Conservation (phyloP, 2,797 vertebrate genomes). For the Eupleurogrammus muticus region DNA sequence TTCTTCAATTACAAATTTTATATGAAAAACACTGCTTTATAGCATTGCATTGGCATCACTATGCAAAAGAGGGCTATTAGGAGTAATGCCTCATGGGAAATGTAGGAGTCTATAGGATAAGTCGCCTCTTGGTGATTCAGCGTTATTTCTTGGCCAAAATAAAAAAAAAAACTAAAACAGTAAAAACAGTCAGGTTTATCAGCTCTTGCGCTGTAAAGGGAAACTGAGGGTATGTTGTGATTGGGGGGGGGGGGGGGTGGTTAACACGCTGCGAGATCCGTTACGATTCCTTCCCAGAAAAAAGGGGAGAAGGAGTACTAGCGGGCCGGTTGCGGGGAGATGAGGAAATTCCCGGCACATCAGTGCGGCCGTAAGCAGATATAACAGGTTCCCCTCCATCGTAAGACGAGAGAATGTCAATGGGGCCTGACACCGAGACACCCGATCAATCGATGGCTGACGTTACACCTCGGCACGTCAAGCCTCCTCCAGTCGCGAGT, state of each 20-base stretch:
- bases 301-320: slow-evolving; percentile 6
- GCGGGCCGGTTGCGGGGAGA: slow-evolving; percentile 21
- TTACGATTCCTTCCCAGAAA: slow-evolving; percentile 76
- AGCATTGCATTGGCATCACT: no score
- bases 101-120: no score
- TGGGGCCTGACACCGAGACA: slow-evolving; percentile 83
- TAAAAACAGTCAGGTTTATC: not conserved
- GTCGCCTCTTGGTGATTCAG: no score
- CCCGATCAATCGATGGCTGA: slow-evolving; percentile 77
- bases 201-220: slow-evolving; percentile 6
- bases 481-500: slow-evolving; percentile 43
- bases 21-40: no score
- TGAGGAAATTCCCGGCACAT: slow-evolving; percentile 80
- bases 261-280: slow-evolving; percentile 57
- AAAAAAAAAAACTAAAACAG: no score
- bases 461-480: slow-evolving; percentile 72
- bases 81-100: no score
- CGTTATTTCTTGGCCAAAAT: no score
- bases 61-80: no score
- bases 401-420: slow-evolving; percentile 88
- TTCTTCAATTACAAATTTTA: no score
- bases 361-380: slow-evolving; percentile 65
- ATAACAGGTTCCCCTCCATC: slow-evolving; percentile 66
- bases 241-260: not conserved
- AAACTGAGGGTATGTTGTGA: slow-evolving; percentile 14